Evolutionary conservation across 2,888 invertebrate species (phyloP).

Genomic region (Synanthedon andrenaeformis): DNA sequence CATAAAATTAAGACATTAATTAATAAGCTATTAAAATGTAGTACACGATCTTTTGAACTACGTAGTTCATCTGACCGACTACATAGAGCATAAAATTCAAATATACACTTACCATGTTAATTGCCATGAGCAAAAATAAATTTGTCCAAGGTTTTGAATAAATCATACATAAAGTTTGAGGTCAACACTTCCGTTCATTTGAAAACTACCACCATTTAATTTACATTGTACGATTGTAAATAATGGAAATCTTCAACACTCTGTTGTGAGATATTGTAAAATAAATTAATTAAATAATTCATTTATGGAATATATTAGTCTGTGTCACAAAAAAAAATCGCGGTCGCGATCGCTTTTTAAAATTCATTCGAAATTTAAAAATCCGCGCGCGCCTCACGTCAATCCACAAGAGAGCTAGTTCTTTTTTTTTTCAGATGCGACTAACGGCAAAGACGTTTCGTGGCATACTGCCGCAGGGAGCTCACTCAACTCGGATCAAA

Average conservation of each 20-base stretch:
- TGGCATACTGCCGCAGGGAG: conserved; percentile 29
- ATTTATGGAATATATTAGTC: too few relatives aligned
- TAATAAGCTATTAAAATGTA: too few relatives aligned
- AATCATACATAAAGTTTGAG: conserved; percentile 68
- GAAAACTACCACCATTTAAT: conserved; percentile 30
- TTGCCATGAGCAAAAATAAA: conserved; percentile 65
- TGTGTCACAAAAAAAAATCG: conserved; percentile 8
- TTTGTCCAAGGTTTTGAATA: conserved; percentile 66
- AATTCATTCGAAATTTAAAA: not conserved
- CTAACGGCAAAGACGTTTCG: conserved; percentile 28
- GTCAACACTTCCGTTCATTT: conserved; percentile 54
- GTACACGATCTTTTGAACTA: too few relatives aligned
- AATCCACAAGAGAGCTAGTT: conserved; percentile 8
- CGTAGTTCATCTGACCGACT: too few relatives aligned
- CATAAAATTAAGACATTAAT: too few relatives aligned
- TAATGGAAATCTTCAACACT: conserved; percentile 8
- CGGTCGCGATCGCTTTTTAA: conserved; percentile 5
- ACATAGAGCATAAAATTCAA: conserved; percentile 5
- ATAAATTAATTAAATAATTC: too few relatives aligned
- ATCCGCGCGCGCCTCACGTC: conserved; percentile 14
- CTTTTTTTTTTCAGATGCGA: conserved; percentile 29
- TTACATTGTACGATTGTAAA: conserved; percentile 21
- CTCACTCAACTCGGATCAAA: conserved; percentile 4
- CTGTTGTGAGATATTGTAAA: not conserved
- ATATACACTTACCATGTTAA: conserved; percentile 58